phyloP scores from a whole-genome alignment of 2,797 vertebrate genomes.

The Morelia viridis region DNA sequence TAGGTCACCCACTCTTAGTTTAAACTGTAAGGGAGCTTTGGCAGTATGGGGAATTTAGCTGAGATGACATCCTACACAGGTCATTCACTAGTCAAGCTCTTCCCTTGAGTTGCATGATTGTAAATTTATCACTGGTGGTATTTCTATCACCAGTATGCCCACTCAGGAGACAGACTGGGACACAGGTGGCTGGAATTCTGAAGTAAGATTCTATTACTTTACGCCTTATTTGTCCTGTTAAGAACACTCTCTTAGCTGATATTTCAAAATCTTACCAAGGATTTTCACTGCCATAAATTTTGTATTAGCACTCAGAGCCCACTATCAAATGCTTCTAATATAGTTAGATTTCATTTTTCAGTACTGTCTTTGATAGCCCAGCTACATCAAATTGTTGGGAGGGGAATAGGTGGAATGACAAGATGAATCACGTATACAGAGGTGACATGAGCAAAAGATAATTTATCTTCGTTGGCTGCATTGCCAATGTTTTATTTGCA shows the following conservation, averaged over 20 bases:
- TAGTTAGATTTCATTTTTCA: not conserved
- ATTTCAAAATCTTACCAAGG: not conserved
- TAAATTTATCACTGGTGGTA: not conserved
- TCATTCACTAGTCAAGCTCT: not conserved
- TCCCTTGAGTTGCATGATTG: not conserved
- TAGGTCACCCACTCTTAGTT: not conserved
- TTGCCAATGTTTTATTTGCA: constrained; percentile 17
- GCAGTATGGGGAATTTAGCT: not conserved
- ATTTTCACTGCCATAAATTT: not conserved
- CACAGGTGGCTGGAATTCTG: not conserved
- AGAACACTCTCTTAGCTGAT: not conserved
- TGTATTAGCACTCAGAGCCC: not conserved
- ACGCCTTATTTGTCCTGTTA: too few relatives aligned
- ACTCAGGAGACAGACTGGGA: not conserved
- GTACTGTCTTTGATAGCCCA: not conserved
- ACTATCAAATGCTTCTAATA: not conserved
- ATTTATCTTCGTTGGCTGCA: constrained; percentile 16
- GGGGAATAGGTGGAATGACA: not conserved
- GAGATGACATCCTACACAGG: not conserved
- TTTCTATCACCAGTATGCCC: not conserved
- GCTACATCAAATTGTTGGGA: not conserved
- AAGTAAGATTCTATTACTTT: not conserved
- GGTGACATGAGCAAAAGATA: not conserved
- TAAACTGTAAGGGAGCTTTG: not conserved
- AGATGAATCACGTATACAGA: constrained; percentile 1